phyloP scores from a whole-genome alignment of 2,797 vertebrate species.

The Harpagifer antarcticus region DNA sequence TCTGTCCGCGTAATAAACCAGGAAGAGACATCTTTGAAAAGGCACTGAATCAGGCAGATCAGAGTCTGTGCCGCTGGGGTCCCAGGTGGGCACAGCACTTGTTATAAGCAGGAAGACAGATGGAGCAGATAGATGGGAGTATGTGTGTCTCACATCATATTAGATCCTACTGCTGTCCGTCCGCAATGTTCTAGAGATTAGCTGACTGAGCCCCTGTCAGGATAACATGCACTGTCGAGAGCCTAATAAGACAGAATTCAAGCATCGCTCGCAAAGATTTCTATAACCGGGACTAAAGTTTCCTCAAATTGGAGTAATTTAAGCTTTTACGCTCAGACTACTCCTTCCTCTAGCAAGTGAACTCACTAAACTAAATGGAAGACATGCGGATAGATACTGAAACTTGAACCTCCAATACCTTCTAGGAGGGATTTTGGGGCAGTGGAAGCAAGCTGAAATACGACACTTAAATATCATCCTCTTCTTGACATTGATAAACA shows the following conservation, averaged over 20 bases:
- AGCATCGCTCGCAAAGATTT: conserved; percentile 10
- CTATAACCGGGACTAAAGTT: conserved; percentile 18
- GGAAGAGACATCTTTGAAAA: conserved; percentile 56
- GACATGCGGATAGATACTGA: conserved; percentile 10
- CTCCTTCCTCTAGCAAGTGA: background rate
- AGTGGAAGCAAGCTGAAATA: background rate
- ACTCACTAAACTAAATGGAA: conserved; percentile 5
- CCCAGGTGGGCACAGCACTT: conserved; percentile 56
- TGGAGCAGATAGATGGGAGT: conserved; percentile 25
- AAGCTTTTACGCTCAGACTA: conserved; percentile 30
- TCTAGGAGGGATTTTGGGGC: background rate
- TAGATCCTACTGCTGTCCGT: conserved; percentile 49
- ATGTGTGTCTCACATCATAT: conserved; percentile 45
- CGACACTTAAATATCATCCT: background rate
- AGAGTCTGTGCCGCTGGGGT: conserved; percentile 32
- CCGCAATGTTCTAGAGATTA: conserved; percentile 45
- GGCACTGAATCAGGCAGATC: conserved; percentile 47
- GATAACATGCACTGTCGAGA: conserved; percentile 44
- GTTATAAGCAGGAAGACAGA: conserved; percentile 51
- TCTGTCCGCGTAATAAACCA: conserved; percentile 71
- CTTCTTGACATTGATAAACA: no score
- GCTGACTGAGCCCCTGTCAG: conserved; percentile 45
- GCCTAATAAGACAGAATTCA: conserved; percentile 45
- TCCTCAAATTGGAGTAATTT: conserved; percentile 38
- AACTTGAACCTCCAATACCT: background rate